phyloP scores from a whole-genome alignment of 2,797 vertebrate genomes.

The Poeciliopsis gracilis region DNA sequence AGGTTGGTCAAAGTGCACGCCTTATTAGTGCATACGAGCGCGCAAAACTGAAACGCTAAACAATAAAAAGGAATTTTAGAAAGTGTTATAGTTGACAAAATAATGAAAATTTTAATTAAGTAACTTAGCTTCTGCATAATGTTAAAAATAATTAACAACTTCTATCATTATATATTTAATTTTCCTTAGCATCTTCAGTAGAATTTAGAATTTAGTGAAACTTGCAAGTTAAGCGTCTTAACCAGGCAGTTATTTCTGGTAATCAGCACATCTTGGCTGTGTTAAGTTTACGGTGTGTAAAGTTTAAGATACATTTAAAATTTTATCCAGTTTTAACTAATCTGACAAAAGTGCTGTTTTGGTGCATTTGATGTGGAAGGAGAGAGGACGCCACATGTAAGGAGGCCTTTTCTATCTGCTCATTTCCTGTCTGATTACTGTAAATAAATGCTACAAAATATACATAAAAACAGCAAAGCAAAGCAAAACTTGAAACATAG shows the following conservation, averaged over 20 bases:
- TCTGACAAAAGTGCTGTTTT: background rate
- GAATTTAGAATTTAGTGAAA: background rate
- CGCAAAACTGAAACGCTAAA: background rate
- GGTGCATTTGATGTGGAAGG: background rate
- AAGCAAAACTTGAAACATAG: background rate
- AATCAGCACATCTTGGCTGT: background rate
- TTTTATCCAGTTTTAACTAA: background rate
- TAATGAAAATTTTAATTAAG: background rate
- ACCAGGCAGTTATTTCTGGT: background rate
- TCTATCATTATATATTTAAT: background rate
- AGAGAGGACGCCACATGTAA: background rate
- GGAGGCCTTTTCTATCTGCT: background rate
- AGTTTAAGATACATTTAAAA: background rate
- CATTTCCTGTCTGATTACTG: background rate
- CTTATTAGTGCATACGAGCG: too few species aligned
- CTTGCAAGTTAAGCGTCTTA: background rate
- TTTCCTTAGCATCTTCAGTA: background rate
- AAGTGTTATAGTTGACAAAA: background rate
- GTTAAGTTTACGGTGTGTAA: background rate
- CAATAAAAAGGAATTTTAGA: background rate
- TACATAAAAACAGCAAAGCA: background rate
- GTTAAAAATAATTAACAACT: background rate
- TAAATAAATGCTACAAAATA: background rate
- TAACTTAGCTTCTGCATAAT: background rate
- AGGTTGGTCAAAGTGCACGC: background rate